Percentiles rank a stretch among this genome's conserved stretches.
These are phyloP conservation scores for Cotesia typhae DNA, from an alignment of 1,140 invertebrate genomes.

Conservation along the genomic window DNA sequence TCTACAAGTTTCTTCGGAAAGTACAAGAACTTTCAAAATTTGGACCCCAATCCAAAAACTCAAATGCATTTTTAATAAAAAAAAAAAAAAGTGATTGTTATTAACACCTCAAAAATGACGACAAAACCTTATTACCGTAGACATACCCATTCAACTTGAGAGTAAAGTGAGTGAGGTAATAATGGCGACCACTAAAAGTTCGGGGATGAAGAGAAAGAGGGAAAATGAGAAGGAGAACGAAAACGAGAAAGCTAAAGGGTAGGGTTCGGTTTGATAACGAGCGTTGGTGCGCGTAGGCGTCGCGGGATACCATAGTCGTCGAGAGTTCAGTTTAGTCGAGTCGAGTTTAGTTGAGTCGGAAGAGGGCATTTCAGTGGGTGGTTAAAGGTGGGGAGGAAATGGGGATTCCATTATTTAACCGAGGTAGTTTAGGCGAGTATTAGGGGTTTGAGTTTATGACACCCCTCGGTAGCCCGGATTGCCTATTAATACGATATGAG, in stretches of 20 bases:
- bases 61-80: no score
- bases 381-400: conserved; percentile 50
- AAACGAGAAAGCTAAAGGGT: conserved; percentile 23
- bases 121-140: no score
- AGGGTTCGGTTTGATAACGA: not conserved
- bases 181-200: conserved; percentile 33
- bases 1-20: no score
- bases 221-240: conserved; percentile 36
- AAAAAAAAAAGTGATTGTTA: no score
- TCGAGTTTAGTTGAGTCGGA: not conserved
- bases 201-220: conserved; percentile 33
- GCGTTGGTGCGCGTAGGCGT: conserved; percentile 8
- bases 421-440: conserved; percentile 67
- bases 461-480: conserved; percentile 66
- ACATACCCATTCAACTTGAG: no score
- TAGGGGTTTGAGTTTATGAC: conserved; percentile 68
- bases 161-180: no score
- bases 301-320: not conserved
- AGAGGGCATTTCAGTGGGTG: conserved; percentile 19
- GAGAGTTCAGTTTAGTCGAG: no score
- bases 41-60: no score
- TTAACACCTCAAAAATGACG: no score
- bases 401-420: conserved; percentile 67
- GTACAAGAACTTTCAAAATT: no score
- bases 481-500: conserved; percentile 69